Percentiles rank a stretch among this genome's conserved stretches.
phyloP scores from a whole-genome alignment of 2,888 invertebrate genomes.

The Ophioninae sp. region DNA sequence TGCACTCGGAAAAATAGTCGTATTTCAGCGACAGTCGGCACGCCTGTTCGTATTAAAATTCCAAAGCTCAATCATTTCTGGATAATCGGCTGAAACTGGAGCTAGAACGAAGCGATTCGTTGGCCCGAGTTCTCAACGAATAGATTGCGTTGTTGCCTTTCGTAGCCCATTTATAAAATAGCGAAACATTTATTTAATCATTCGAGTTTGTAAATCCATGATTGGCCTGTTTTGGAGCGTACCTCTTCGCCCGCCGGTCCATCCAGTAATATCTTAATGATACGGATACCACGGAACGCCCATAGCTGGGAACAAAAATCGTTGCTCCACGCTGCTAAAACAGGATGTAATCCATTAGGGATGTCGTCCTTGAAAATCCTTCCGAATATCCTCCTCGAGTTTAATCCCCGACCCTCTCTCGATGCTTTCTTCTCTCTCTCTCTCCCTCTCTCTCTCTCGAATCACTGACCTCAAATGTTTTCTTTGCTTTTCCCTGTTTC shows the following conservation, averaged over 20 bases:
- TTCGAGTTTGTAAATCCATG: background rate
- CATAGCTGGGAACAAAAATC: conserved; percentile 21
- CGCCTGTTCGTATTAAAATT: too few relatives aligned
- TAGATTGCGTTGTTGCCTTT: too few relatives aligned
- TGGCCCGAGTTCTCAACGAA: too few relatives aligned
- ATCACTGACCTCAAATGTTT: conserved; percentile 47
- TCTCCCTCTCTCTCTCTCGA: conserved; percentile 51
- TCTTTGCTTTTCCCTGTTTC: conserved; percentile 82
- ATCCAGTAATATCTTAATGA: conserved; percentile 32
- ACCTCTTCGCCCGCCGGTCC: background rate
- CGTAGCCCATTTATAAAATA: too few relatives aligned
- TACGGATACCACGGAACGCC: conserved; percentile 4
- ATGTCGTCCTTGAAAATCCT: conserved; percentile 62
- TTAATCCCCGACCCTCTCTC: conserved; percentile 15
- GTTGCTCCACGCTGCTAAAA: conserved; percentile 21
- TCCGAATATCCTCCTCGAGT: conserved; percentile 13
- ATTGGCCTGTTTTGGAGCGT: background rate
- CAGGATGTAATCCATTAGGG: conserved; percentile 63
- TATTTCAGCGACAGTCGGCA: too few relatives aligned
- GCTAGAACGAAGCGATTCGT: too few relatives aligned
- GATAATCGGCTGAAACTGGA: background rate
- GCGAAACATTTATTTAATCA: too few relatives aligned
- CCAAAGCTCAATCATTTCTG: too few relatives aligned
- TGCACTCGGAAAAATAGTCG: too few relatives aligned
- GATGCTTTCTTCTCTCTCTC: conserved; percentile 22